A percentile compares a stretch with the other conserved stretches of the same genome.
These are phyloP conservation scores for Acrocephalus kingi DNA, from an alignment of 2,113 vertebrate genomes.

Conservation along the genomic window DNA sequence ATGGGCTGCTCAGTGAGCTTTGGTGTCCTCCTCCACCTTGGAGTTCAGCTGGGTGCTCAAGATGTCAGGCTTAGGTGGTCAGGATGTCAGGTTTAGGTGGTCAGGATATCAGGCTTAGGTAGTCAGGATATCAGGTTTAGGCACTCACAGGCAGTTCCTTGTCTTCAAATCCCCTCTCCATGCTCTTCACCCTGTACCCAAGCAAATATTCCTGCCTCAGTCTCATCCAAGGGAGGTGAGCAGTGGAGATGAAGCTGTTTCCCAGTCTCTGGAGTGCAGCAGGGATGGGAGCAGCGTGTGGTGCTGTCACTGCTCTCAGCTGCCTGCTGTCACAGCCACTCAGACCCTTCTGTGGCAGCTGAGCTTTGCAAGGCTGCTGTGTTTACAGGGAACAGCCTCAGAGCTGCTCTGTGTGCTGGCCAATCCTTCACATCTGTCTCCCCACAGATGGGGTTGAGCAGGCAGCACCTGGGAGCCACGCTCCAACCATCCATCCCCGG, in stretches of 20 bases:
- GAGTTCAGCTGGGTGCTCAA: background rate
- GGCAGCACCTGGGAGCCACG: background rate
- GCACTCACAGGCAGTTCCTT: background rate
- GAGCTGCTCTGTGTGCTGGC: background rate
- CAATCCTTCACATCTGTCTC: slow-evolving; percentile 2
- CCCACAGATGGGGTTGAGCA: background rate
- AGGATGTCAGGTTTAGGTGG: background rate
- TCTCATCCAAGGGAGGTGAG: background rate
- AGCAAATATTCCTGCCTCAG: background rate
- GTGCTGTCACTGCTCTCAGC: background rate
- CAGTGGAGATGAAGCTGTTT: rapidly evolving
- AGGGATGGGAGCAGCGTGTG: background rate
- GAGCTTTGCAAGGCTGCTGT: background rate
- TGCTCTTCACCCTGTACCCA: background rate
- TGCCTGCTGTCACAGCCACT: background rate
- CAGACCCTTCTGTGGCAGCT: background rate
- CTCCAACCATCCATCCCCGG: background rate
- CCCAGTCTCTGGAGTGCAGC: background rate
- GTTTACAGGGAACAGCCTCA: background rate
- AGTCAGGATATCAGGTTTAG: background rate
- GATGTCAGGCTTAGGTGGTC: background rate
- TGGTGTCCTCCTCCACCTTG: background rate
- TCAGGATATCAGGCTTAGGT: background rate
- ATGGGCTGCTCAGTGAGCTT: background rate
- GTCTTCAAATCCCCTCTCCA: background rate